Evolutionary conservation across 2,113 vertebrate species (phyloP), one percentile per base, ranked within the genome.

Genomic region (Gracilinanus agilis): DNA sequence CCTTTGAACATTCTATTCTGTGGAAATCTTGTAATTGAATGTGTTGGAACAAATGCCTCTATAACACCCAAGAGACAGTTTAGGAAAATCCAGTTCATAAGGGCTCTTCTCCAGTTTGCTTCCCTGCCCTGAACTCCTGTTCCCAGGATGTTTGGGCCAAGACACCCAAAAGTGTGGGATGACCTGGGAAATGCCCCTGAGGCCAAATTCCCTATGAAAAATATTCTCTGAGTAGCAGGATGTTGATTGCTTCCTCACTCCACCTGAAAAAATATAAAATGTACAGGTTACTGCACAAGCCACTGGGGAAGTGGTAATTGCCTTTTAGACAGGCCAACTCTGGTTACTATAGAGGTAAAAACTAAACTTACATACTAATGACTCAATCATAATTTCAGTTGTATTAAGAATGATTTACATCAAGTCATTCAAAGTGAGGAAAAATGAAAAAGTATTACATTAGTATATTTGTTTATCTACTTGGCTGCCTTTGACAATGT

Each of bases 401-500:
- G 61, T 53, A 67, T 54, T 90, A 90, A 53, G 56, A 96, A 92
- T 53, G 94, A 95, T 94, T 67, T 67, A 67, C 29, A 34, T n/a
- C n/a, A 83, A 40, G 67, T 83, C 16, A 40, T 40, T 95, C 11
- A 95, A 95, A 97, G 97, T 90, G 94, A 89, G 90, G 90, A 93
- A 25, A 93, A 55, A 94, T 96, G 96, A 95, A 96, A 94, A 96
- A 55, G 21, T 54, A 53, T 44, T 94, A 89, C 93, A 96, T 94
- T 96, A 83, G 92, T 96, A 95, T 94, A 94, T 93, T 95, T 95
- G 93, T 95, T 96, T 95, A 96, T 97, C 95, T 96, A 96, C 94
- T 93, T 94, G 94, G 93, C 96, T 95, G 94, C 95, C 56, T 92
- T 29, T 83, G 95, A 94, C 96, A 97, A 95, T 96, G 93, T 96